Evolutionary conservation across 2,888 invertebrate species (phyloP).

Genomic region (Philopedon plagiatum): DNA sequence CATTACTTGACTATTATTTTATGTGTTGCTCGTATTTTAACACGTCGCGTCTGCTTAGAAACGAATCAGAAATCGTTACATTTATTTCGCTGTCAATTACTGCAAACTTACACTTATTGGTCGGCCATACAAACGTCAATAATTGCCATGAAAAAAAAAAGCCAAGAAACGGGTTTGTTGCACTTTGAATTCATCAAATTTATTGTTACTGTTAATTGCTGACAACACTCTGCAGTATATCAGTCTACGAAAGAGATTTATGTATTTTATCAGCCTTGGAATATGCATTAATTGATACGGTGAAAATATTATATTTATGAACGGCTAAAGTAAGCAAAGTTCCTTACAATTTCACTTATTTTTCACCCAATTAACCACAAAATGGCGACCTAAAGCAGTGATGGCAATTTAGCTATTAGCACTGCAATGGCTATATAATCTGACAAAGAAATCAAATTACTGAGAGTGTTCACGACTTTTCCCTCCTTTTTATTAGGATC

Average conservation of each 20-base stretch:
- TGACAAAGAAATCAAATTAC: no score
- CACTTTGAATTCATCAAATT: conserved; percentile 25
- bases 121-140: conserved; percentile 19
- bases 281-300: background rate
- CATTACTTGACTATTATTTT: no score
- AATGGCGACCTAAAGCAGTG: no score
- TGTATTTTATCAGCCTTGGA: background rate
- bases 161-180: conserved; percentile 25
- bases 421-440: no score
- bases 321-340: no score
- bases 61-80: conserved; percentile 3
- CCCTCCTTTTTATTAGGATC: no score
- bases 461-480: no score
- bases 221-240: conserved; percentile 33
- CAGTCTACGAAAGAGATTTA: conserved; percentile 13
- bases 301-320: no score
- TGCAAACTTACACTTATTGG: conserved; percentile 26
- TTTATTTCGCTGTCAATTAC: conserved; percentile 31
- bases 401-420: no score
- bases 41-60: conserved; percentile 1
- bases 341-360: no score
- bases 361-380: no score
- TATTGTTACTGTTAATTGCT: conserved; percentile 35
- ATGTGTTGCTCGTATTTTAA: no score
- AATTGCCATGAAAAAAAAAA: conserved; percentile 19